These are phyloP conservation scores for Oreochromis tanganicae DNA, from an alignment of 2,113 vertebrate genomes.

Conservation along the genomic window DNA sequence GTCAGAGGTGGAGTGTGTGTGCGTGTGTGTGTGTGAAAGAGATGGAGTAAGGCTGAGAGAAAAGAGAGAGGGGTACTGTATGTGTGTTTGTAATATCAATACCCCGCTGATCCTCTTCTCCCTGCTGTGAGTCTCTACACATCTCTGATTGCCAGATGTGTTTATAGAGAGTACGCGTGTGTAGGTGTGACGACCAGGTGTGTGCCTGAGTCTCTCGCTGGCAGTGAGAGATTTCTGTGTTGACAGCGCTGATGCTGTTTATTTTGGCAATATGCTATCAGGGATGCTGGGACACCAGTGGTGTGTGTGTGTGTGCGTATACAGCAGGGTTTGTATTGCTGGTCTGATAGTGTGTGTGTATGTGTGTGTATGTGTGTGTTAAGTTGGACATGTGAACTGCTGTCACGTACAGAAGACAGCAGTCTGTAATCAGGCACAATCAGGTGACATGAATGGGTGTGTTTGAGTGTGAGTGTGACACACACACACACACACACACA, in stretches of 20 bases:
- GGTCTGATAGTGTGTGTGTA: neutral
- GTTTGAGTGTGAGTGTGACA: neutral
- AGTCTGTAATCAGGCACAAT: slow-evolving; percentile 41
- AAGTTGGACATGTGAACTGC: neutral
- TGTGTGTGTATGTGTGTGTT: neutral
- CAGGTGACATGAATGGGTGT: neutral
- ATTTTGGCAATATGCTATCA: slow-evolving; percentile 54
- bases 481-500: neutral
- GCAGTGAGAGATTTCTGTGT: slow-evolving; percentile 37
- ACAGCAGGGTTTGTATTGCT: neutral
- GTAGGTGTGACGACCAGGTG: slow-evolving; percentile 32
- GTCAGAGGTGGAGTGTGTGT: slow-evolving; percentile 4
- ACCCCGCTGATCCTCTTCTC: slow-evolving; percentile 45
- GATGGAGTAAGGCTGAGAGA: neutral
- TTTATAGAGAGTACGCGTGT: slow-evolving; percentile 10
- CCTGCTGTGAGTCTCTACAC: slow-evolving; percentile 20
- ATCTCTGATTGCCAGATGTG: slow-evolving; percentile 47
- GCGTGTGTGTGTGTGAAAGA: neutral
- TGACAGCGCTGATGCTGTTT: slow-evolving; percentile 58
- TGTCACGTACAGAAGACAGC: slow-evolving; percentile 6
- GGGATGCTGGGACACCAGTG: neutral
- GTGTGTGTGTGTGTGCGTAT: neutral
- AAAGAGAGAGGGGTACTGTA: neutral
- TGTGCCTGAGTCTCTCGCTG: slow-evolving; percentile 15
- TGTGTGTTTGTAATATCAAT: slow-evolving; percentile 40